Conservation (phyloP, 2,797 vertebrate species). For the Clarias pachynema region DNA sequence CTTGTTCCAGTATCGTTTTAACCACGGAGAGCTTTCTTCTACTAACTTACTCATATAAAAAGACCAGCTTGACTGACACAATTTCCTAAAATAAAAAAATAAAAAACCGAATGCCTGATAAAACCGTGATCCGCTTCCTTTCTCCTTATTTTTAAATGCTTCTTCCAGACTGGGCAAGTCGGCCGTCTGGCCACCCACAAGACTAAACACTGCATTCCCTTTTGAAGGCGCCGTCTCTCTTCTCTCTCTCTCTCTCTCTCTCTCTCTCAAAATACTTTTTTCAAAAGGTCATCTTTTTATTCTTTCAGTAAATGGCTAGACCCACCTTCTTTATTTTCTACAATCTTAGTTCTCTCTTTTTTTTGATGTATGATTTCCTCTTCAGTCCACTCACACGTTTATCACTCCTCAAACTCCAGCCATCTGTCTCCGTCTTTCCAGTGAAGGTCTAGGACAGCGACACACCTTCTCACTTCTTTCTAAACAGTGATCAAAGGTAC, state of each 20-base stretch:
- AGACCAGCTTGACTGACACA: neutral
- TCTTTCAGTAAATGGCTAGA: neutral
- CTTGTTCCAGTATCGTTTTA: neutral
- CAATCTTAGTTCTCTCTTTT: neutral
- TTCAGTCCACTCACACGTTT: neutral
- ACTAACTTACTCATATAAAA: neutral
- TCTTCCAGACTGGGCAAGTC: slow-evolving; percentile 23
- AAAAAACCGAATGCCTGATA: neutral
- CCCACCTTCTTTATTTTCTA: neutral
- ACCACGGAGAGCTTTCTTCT: no score
- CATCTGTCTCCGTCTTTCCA: neutral
- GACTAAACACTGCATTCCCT: slow-evolving; percentile 37
- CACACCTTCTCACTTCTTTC: neutral
- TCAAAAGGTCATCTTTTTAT: slow-evolving; percentile 14
- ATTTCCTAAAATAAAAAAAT: neutral
- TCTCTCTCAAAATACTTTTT: slow-evolving; percentile 26
- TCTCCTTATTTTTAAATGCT: neutral
- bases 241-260: no score
- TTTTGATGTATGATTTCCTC: neutral
- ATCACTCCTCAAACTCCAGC: slow-evolving; percentile 2
- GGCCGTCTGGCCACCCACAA: slow-evolving; percentile 29
- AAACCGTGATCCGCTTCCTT: slow-evolving; percentile 14
- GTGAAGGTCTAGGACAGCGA: neutral
- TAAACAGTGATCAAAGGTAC: slow-evolving; percentile 36
- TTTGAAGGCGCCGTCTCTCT: neutral